Conservation (phyloP, 2,797 vertebrate genomes). For the Artibeus jamaicensis region DNA sequence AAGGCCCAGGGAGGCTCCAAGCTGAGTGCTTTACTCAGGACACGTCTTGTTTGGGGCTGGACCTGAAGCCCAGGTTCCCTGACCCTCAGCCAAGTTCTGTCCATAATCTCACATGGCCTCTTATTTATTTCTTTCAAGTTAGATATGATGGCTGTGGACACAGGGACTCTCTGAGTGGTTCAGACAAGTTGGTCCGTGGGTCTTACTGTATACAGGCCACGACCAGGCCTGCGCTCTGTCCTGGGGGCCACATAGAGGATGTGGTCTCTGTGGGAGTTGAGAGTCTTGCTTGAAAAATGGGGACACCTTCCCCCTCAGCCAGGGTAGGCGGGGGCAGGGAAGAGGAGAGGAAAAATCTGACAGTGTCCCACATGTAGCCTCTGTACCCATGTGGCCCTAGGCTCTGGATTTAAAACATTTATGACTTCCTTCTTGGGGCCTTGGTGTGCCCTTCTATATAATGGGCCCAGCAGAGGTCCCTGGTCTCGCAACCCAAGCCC, state of each 20-base stretch:
- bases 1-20: background rate
- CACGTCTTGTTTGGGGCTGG: background rate
- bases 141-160: background rate
- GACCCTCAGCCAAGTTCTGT: background rate
- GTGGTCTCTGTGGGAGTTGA: background rate
- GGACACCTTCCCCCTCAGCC: background rate
- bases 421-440: no score
- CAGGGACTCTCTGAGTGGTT: background rate
- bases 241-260: background rate
- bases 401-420: background rate
- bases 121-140: background rate
- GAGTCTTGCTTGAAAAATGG: background rate
- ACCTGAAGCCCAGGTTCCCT: background rate
- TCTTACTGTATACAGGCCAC: background rate
- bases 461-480: background rate
- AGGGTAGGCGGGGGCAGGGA: background rate
- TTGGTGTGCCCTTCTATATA: background rate
- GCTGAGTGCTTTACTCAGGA: background rate
- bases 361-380: no score
- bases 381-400: background rate
- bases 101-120: background rate
- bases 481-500: fast-evolving
- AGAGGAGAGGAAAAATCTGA: background rate
- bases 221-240: background rate
- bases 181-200: background rate